Percentiles rank a stretch among this genome's conserved stretches.
Conservation (phyloP, 2,113 vertebrate species). For the Leucoraja erinaceus region DNA sequence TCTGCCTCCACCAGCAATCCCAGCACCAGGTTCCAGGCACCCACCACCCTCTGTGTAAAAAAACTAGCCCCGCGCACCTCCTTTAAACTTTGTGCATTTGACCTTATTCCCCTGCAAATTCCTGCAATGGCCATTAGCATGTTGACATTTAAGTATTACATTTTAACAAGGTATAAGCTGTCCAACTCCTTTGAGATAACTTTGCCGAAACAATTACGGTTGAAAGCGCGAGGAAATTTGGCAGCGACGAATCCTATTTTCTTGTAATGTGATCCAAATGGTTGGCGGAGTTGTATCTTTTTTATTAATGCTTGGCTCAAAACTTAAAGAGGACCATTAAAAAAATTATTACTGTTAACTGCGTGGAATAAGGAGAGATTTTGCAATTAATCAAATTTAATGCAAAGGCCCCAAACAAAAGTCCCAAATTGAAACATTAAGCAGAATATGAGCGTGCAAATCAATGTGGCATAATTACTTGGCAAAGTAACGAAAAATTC, state of each 20-base stretch:
- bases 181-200: neutral
- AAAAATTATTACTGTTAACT: neutral
- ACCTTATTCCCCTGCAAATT: no score
- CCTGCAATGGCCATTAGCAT: no score
- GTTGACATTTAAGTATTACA: no score
- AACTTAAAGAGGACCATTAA: neutral
- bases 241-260: neutral
- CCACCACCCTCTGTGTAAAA: no score
- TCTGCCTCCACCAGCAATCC: no score
- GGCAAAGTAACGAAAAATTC: neutral
- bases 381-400: neutral
- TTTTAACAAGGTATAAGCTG: neutral
- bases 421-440: neutral
- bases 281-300: neutral
- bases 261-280: neutral
- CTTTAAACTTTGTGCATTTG: no score
- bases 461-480: neutral
- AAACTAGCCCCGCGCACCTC: no score
- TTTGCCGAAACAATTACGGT: neutral
- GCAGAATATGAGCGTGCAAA: neutral
- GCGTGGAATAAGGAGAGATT: neutral
- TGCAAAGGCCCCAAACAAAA: neutral
- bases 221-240: neutral
- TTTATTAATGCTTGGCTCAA: neutral
- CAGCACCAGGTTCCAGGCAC: no score